phyloP scores from a whole-genome alignment of 2,888 invertebrate species.

The Cremastinae sp. region DNA sequence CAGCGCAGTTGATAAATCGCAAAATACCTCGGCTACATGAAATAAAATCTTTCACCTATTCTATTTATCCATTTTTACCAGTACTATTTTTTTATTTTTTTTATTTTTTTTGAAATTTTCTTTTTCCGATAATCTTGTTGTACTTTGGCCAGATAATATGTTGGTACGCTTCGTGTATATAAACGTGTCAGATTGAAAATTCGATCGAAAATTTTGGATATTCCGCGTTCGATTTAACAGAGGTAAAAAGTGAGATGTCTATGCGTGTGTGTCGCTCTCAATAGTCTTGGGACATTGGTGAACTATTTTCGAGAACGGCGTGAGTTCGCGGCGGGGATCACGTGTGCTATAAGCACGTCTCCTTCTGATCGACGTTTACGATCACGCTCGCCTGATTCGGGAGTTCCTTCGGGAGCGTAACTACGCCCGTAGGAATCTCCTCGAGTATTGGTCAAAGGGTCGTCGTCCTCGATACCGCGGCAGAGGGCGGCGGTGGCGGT shows the following conservation, averaged over 20 bases:
- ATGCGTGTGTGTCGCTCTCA: slow-evolving; percentile 20
- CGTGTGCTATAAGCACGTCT: slow-evolving; percentile 78
- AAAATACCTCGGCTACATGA: no score
- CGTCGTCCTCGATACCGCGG: slow-evolving; percentile 76
- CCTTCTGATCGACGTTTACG: slow-evolving; percentile 75
- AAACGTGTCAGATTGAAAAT: slow-evolving; percentile 18
- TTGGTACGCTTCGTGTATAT: background rate
- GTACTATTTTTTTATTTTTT: slow-evolving; percentile 2
- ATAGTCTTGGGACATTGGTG: slow-evolving; percentile 45
- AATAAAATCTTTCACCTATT: no score
- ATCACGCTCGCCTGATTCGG: slow-evolving; percentile 73
- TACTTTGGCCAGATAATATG: slow-evolving; percentile 20
- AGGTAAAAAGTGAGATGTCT: background rate
- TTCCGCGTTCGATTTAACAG: slow-evolving; percentile 8
- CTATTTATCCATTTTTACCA: no score
- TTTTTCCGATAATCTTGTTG: slow-evolving; percentile 10
- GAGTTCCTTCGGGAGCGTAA: slow-evolving; percentile 73
- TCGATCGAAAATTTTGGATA: slow-evolving; percentile 11
- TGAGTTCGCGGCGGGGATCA: slow-evolving; percentile 68
- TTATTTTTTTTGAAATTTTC: slow-evolving; percentile 1
- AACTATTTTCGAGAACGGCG: slow-evolving; percentile 54
- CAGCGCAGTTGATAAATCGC: no score
- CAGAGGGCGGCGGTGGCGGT: slow-evolving; percentile 76
- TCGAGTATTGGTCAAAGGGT: slow-evolving; percentile 80
- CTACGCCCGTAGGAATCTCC: slow-evolving; percentile 77